Percentiles rank a stretch among this genome's conserved stretches.
Evolutionary conservation across 2,797 vertebrate species (phyloP).

Genomic region (Acrossocheilus wenchowensis): DNA sequence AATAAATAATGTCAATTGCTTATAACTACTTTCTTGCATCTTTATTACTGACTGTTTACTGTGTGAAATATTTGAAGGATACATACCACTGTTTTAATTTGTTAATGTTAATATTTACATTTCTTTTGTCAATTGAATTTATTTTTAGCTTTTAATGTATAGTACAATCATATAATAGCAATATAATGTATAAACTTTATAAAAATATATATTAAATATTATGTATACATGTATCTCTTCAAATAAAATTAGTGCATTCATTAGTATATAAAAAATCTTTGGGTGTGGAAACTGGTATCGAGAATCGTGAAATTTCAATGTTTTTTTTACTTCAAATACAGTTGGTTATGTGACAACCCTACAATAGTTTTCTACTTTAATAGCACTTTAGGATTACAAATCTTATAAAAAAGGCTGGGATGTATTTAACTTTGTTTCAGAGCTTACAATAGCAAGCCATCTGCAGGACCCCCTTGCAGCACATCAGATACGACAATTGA

Average conservation of each 20-base stretch:
- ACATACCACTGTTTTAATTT: neutral
- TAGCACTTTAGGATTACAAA: neutral
- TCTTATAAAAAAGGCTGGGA: neutral
- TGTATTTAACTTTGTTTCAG: neutral
- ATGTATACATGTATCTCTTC: neutral
- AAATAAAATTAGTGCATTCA: neutral
- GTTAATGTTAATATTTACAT: neutral
- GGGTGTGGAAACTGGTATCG: neutral
- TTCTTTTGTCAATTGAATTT: neutral
- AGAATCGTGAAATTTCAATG: neutral
- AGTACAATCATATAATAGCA: neutral
- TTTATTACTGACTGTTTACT: neutral
- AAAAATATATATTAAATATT: neutral
- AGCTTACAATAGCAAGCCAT: conserved; percentile 91
- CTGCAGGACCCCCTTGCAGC: conserved; percentile 90
- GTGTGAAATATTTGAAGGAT: neutral
- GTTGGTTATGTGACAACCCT: neutral
- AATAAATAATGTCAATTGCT: neutral
- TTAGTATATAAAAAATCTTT: neutral
- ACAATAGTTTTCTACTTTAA: neutral
- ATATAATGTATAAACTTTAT: neutral
- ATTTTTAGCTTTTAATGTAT: neutral
- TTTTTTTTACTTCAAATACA: neutral
- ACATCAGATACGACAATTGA: conserved; percentile 96
- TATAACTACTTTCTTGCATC: neutral